These are phyloP conservation scores for Cetonia aurata DNA, from an alignment of 2,888 invertebrate species.

Conservation along the genomic window DNA sequence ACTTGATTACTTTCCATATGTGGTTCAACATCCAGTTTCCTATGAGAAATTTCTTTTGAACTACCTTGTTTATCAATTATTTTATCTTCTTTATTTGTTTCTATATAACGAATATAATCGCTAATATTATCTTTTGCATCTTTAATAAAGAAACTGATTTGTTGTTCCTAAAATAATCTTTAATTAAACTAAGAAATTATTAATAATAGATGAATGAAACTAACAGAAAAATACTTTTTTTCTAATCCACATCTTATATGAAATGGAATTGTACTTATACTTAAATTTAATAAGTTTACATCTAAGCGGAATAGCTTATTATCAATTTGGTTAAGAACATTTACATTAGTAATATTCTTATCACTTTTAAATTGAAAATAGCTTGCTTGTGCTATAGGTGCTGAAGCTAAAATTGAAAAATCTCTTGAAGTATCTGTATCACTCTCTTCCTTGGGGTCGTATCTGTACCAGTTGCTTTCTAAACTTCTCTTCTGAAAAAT, in stretches of 20 bases:
- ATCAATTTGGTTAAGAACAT: slow-evolving; percentile 43
- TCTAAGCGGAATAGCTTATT: slow-evolving; percentile 50
- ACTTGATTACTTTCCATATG: neutral
- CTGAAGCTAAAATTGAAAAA: slow-evolving; percentile 51
- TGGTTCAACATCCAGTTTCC: neutral
- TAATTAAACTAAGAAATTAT: slow-evolving; percentile 8
- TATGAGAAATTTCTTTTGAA: slow-evolving; percentile 4
- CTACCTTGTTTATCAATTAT: slow-evolving; percentile 9
- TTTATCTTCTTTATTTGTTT: slow-evolving; percentile 23
- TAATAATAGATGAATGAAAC: neutral
- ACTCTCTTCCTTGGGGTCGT: slow-evolving; percentile 49
- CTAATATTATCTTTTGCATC: slow-evolving; percentile 31
- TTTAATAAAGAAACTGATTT: slow-evolving; percentile 37
- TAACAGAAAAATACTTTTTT: slow-evolving; percentile 49
- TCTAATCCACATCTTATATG: slow-evolving; percentile 48
- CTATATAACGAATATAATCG: slow-evolving; percentile 1
- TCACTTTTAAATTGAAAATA: slow-evolving; percentile 56
- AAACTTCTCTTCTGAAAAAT: slow-evolving; percentile 40
- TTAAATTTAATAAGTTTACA: slow-evolving; percentile 47
- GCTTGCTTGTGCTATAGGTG: slow-evolving; percentile 52
- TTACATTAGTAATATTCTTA: slow-evolving; percentile 44
- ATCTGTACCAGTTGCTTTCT: slow-evolving; percentile 52
- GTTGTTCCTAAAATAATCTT: slow-evolving; percentile 44
- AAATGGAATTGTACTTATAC: slow-evolving; percentile 50
- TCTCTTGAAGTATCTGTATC: slow-evolving; percentile 47